These are phyloP conservation scores for Lydus trimaculatus DNA, from an alignment of 2,888 invertebrate species.

Conservation along the genomic window DNA sequence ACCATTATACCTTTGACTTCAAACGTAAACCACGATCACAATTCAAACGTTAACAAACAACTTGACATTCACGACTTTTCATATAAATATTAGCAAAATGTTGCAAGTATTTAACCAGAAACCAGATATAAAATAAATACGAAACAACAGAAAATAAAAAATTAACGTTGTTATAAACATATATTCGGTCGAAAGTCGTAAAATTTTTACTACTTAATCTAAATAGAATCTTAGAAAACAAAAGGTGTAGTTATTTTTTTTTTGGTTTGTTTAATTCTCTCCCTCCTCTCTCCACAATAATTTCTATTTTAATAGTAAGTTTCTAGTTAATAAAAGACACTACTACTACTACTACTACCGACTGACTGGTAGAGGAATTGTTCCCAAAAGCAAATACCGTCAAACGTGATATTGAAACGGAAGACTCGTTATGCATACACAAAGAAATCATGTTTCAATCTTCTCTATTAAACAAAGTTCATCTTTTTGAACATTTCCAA, in stretches of 20 bases:
- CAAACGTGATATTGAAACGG: constrained; percentile 38
- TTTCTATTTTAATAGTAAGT: constrained; percentile 1
- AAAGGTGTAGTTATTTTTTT: not conserved
- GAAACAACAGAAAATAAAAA: not conserved
- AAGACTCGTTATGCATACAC: constrained; percentile 37
- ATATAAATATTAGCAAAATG: constrained; percentile 2
- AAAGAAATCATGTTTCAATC: constrained; percentile 28
- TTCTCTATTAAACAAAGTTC: constrained; percentile 34
- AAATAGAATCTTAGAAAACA: not conserved
- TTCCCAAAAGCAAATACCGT: constrained; percentile 3
- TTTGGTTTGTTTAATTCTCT: not conserved
- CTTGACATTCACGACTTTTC: constrained; percentile 18
- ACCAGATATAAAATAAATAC: not conserved
- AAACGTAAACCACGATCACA: constrained; percentile 9
- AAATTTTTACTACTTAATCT: not conserved
- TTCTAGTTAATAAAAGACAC: constrained; percentile 4
- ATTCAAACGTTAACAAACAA: constrained; percentile 25
- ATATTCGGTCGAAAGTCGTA: not conserved
- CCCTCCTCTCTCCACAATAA: not conserved
- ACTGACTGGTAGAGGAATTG: not conserved
- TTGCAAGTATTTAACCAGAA: not conserved
- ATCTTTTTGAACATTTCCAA: constrained; percentile 30
- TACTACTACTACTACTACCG: too few relatives aligned
- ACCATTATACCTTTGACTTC: constrained; percentile 13
- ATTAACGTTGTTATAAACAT: not conserved